Conservation (phyloP, 2,113 vertebrate species). For the Aspidoscelis tigris region DNA sequence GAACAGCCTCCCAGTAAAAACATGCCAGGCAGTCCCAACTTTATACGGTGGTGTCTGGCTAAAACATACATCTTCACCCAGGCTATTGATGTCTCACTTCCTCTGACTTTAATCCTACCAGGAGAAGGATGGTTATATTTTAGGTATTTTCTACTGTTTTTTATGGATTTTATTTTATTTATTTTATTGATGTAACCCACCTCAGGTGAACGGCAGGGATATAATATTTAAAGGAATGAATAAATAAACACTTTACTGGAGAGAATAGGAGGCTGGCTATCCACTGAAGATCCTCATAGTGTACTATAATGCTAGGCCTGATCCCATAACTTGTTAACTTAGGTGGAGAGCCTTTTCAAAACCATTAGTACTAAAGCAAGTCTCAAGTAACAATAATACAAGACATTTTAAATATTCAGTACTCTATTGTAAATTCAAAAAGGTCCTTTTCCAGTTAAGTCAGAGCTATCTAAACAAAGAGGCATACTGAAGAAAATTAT, state of each 20-base stretch:
- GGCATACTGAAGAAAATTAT: conserved; percentile 19
- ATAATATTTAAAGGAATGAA: too few species aligned
- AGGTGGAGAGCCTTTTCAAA: not conserved
- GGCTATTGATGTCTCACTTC: too few species aligned
- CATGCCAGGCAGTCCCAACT: too few species aligned
- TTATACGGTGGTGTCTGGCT: too few species aligned
- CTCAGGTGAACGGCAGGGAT: too few species aligned
- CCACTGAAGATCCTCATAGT: not conserved
- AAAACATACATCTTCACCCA: too few species aligned
- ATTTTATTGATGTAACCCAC: too few species aligned
- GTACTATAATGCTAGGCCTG: not conserved
- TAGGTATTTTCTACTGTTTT: too few species aligned
- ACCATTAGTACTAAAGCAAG: not conserved
- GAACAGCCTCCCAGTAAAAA: too few species aligned
- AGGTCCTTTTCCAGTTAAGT: not conserved
- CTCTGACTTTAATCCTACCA: too few species aligned
- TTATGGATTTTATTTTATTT: too few species aligned
- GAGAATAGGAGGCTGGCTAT: not conserved
- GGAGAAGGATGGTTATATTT: too few species aligned
- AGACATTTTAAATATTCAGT: not conserved
- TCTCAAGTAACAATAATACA: not conserved
- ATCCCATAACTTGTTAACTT: not conserved
- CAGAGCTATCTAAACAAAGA: not conserved
- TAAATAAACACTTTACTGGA: not conserved
- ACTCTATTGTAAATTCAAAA: not conserved